phyloP scores from a whole-genome alignment of 2,888 invertebrate genomes.

The Gastrophysa polygoni region DNA sequence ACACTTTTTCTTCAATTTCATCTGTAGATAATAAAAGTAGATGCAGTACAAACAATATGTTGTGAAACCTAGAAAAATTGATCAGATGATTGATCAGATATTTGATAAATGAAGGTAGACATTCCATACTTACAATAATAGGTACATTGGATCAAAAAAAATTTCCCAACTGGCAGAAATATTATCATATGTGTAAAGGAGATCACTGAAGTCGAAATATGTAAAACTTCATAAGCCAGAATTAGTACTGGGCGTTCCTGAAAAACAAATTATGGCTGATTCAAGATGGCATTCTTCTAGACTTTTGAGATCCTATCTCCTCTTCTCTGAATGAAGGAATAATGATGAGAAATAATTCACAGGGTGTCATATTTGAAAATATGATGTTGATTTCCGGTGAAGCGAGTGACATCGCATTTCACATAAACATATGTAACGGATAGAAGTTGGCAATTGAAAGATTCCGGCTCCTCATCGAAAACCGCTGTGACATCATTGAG shows the following conservation, averaged over 20 bases:
- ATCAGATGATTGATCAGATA: background rate
- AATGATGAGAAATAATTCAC: too few species aligned
- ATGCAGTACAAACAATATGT: conserved; percentile 41
- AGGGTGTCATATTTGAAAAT: too few species aligned
- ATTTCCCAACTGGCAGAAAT: conserved; percentile 18
- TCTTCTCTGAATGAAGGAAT: too few species aligned
- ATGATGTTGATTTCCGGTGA: too few species aligned
- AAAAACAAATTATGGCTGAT: too few species aligned
- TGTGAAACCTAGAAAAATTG: conserved; percentile 35
- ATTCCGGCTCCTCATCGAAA: too few species aligned
- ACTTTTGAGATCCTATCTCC: too few species aligned
- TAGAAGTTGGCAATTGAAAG: too few species aligned
- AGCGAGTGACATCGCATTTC: too few species aligned
- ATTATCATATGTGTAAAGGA: conserved; percentile 26
- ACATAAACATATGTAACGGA: too few species aligned
- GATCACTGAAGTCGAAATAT: conserved; percentile 26
- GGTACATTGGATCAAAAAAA: conserved; percentile 7
- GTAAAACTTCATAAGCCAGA: conserved; percentile 23
- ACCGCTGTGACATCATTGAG: too few species aligned
- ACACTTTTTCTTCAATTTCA: conserved; percentile 37
- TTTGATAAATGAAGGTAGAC: background rate
- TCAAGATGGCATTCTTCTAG: too few species aligned
- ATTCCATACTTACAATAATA: conserved; percentile 25
- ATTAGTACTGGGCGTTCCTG: conserved; percentile 29
- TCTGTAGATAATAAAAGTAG: conserved; percentile 35